These are phyloP conservation scores for Linyphia triangularis DNA, from an alignment of 2,888 invertebrate genomes.

Conservation along the genomic window DNA sequence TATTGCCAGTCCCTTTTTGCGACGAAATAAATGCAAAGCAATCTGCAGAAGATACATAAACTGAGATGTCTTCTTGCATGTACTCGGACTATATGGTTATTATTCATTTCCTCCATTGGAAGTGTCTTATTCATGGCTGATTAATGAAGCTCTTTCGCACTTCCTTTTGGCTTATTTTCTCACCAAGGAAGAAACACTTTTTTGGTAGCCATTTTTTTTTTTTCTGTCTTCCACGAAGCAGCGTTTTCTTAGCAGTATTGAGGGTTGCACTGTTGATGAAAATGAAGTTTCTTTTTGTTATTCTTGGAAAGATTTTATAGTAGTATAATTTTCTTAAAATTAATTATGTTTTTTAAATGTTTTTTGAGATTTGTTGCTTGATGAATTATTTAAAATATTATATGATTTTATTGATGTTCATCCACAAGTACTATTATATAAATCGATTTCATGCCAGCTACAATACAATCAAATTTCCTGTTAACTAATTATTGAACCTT, in stretches of 20 bases:
- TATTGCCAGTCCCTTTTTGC: not conserved
- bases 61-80: slow-evolving; percentile 41
- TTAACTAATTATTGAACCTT: too few species aligned
- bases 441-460: too few species aligned
- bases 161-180: slow-evolving; percentile 19
- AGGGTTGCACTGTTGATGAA: not conserved
- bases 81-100: slow-evolving; percentile 60
- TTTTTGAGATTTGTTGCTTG: not conserved
- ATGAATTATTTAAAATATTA: not conserved
- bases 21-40: slow-evolving; percentile 27
- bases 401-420: too few species aligned
- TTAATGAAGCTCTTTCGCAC: slow-evolving; percentile 45
- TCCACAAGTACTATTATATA: too few species aligned
- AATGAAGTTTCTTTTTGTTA: too few species aligned
- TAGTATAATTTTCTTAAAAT: too few species aligned
- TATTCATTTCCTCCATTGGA: slow-evolving; percentile 61
- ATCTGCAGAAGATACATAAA: slow-evolving; percentile 60
- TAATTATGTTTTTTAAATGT: not conserved
- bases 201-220: slow-evolving; percentile 13
- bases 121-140: slow-evolving; percentile 62
- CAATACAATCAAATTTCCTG: too few species aligned
- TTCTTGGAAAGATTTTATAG: not conserved
- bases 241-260: not conserved
- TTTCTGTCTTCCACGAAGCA: not conserved
- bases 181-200: not conserved